These are phyloP conservation scores for Melipona quadrifasciata DNA, from an alignment of 1,140 invertebrate genomes.

Conservation along the genomic window DNA sequence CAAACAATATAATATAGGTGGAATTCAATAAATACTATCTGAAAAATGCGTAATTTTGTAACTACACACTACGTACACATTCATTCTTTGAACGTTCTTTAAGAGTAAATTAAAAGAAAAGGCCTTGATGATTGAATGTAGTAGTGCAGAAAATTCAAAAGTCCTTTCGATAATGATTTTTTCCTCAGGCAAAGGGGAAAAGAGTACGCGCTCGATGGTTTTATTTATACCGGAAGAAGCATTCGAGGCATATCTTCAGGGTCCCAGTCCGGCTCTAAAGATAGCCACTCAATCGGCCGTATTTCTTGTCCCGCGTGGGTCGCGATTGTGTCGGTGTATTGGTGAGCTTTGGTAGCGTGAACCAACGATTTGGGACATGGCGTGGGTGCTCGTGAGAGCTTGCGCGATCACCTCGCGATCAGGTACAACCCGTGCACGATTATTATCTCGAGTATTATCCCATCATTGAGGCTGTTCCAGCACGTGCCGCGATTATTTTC, in stretches of 20 bases:
- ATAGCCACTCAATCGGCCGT: conserved; percentile 51
- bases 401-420: not conserved
- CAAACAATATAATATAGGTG: not conserved
- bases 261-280: conserved; percentile 45
- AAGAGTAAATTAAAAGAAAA: too few species aligned
- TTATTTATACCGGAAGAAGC: conserved; percentile 55
- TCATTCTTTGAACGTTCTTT: not conserved
- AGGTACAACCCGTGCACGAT: conserved; percentile 7
- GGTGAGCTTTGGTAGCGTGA: conserved; percentile 23
- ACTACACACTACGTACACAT: not conserved
- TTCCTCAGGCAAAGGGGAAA: too few species aligned
- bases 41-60: too few species aligned
- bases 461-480: not conserved
- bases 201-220: conserved; percentile 13
- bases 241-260: conserved; percentile 40
- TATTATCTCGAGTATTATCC: not conserved
- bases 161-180: not conserved
- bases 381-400: conserved; percentile 24
- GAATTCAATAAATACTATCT: not conserved
- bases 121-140: not conserved
- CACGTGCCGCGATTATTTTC: conserved; percentile 32
- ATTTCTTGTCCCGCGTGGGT: conserved; percentile 46
- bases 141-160: not conserved
- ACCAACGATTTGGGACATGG: conserved; percentile 46
- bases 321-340: conserved; percentile 28